Base-by-base conservation (phyloP, 1,140 invertebrate genomes). In the Saxidomus purpurata region DNA sequence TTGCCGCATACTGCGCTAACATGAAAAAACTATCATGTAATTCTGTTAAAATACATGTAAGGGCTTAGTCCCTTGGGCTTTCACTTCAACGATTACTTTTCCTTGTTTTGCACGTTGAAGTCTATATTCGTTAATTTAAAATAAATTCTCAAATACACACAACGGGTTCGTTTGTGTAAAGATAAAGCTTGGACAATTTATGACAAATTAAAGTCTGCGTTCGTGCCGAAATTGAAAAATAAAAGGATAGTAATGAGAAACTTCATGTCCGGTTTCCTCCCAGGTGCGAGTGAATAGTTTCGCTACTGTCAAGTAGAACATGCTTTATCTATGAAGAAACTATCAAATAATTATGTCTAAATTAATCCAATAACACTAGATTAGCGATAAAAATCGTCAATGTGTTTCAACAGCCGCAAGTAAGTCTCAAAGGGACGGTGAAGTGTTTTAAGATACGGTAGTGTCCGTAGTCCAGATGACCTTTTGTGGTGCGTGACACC, bases 301-400 rank as follows among this genome's bases (percentile, higher is more conserved):
- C 17, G 80, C 55, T 63, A 36, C 76, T 36, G 76, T 79, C 49
- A 55, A 59, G 36, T 34, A 17, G 28, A 59, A 47, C 86, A 88
- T 88, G 86, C 76, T 40, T 80, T 88, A 88, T 88, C 86, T 80
- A 49, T 43, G 0, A 34, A 28, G 31, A 40, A 25, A 49, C 49
- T 81, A 81, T 88, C 61, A 55, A 55, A 25, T 79, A 88, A 88
- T 88, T 88, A 88, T 88, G 86, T 80, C n/a, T 22, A 81, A 81
- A 88, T 88, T 88, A 88, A 88, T 81, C 86, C 86, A 88, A 88
- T 88, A 88, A 88, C 86, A 52, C 22, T 0, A 81, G 76, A 79
- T 80, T 81, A 63, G 36, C 31, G 86, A 88, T 88, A 88, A 69
- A 28, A 52, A 19, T n/a, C 19, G 19, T 55, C 67, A 85, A 71